Base-by-base conservation (phyloP, 2,797 vertebrate genomes). In the Tragelaphus oryx region DNA sequence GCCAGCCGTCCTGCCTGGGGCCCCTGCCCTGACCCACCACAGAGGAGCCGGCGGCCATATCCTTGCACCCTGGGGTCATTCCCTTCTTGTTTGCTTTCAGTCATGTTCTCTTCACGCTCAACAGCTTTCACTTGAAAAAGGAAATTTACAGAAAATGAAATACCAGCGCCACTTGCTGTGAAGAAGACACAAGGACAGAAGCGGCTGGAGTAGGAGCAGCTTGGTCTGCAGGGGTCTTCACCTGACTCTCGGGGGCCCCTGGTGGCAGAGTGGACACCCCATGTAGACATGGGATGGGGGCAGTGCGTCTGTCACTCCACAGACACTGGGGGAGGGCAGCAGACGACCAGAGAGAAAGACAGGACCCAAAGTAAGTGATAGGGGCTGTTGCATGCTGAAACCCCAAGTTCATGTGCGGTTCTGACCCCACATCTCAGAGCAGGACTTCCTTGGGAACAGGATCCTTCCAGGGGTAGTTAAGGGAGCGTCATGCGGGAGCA, bases 261-360 rank as follows among this genome's bases (percentile, higher is more conserved):
- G 26, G 50, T 57, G 41, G 26, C 44, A 8, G 12, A 46, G 44
- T 44, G 46, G 44, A 44, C 54, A n/a, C 28, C 26, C 60, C 2
- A 2, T 2, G 2, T 50, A 68, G 60, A 60, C n/a, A 5, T 1
- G 0, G 78, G 33, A 22, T 2, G 4, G 85, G 14, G 6, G 9
- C 4, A 3, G 41, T 24, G 17, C 6, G 8, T 74, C 52, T 55
- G 20, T 33, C 60, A 26, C 3, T 46, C 71, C 76, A 41, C 26
- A 4, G 65, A 68, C n/a, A 26, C n/a, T 24, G 4, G 54, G 14
- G 52, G 54, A 74, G 37, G 52, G 60, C 12, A 37, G 24, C 18
- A 0, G 37, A 26, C 0, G 8, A 50, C 7, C 60, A 10, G 57
- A 22, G 26, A 92, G 74, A 33, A 59, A n/a, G 76, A 50, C n/a